Base-by-base conservation (phyloP, 2,888 invertebrate genomes). In the Nesidiocoris tenuis region DNA sequence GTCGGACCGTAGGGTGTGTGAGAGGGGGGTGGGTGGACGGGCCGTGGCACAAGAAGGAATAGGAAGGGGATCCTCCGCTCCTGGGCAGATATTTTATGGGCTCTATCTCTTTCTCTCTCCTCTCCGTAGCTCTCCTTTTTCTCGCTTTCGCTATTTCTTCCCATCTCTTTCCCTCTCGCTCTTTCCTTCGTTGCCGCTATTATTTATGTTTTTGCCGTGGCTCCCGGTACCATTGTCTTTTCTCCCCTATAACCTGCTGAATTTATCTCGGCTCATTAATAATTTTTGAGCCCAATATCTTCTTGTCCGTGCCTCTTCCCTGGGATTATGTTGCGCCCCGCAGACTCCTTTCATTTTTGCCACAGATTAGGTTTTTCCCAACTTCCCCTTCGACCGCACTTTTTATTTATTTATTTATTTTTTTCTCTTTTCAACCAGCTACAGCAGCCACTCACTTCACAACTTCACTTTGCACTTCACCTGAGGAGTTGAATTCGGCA, bases 181-280 rank as follows among this genome's bases (percentile, higher is more conserved):
- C 77, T 71, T 78, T 77, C 78, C 77, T 78, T 78, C 77, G 64
- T 39, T 39, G 5, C 76, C 39, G 78, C 77, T 78, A 77, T 78
- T 78, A 78, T 78, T 78, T 78, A 78, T 78, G 78, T 78, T 78
- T 79, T 78, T 78, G 75, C 78, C 78, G 70, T 66, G 68, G 66
- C 74, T 68, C 68, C n/a, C 70, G 18, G 71, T 61, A 54, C 70
- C 77, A 75, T 77, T 77, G 78, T 78, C 78, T 77, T 77, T 71
- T 77, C 75, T 70, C 65, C 77, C 74, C 77, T 77, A 78, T 78
- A 78, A 77, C 78, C 77, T 77, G 78, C 77, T 77, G 77, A 78
- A 78, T 78, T 78, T 78, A 78, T 78, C 78, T 78, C 77, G 75
- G 74, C 78, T 78, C 78, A 78, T 78, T 78, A 78, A 78, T 78